A percentile compares a stretch with the other conserved stretches of the same genome.
phyloP scores from a whole-genome alignment of 2,888 invertebrate species.

The Euplagia quadripunctaria region DNA sequence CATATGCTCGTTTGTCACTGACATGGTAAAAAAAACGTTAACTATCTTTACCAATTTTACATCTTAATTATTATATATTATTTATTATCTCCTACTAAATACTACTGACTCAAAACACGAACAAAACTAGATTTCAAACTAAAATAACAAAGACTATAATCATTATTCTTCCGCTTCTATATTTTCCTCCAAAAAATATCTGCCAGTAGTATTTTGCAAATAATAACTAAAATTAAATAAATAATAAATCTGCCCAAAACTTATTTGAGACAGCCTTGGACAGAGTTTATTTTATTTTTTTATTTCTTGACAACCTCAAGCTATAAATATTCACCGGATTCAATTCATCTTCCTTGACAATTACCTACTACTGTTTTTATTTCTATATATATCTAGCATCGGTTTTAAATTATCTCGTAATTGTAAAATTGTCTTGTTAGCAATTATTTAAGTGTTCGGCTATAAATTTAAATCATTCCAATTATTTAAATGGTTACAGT shows the following conservation, averaged over 20 bases:
- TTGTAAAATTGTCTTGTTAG: slow-evolving; percentile 1
- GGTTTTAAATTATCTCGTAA: neutral
- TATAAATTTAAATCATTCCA: neutral
- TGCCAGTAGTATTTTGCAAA: neutral
- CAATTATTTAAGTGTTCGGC: neutral
- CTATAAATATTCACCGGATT: neutral
- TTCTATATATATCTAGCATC: neutral
- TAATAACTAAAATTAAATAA: neutral
- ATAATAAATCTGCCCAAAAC: neutral
- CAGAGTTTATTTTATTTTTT: neutral
- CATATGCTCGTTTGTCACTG: too few relatives aligned
- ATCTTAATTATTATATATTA: too few relatives aligned
- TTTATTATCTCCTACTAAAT: too few relatives aligned
- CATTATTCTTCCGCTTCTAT: neutral
- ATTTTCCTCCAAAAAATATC: neutral
- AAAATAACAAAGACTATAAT: neutral
- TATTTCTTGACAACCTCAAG: neutral
- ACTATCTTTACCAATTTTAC: too few relatives aligned
- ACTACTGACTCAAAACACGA: too few relatives aligned
- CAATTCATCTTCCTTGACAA: too few relatives aligned
- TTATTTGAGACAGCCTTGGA: neutral
- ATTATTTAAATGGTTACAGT: neutral
- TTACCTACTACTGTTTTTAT: neutral
- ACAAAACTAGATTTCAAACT: neutral
- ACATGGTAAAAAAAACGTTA: too few relatives aligned